Conservation (phyloP, 2,113 vertebrate species). For the Semicossyphus pulcher region DNA sequence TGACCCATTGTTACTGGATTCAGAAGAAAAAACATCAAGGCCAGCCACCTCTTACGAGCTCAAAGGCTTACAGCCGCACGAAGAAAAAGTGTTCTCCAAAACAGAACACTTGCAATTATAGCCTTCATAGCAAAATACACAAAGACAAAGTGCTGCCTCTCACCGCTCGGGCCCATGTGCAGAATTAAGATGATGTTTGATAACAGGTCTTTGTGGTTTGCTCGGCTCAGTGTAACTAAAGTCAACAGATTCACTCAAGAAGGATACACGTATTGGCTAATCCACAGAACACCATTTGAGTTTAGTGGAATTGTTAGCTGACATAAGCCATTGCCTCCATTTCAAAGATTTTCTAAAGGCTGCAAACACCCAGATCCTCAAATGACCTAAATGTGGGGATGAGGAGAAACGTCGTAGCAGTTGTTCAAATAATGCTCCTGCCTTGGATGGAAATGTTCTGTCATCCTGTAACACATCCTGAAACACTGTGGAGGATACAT, state of each 20-base stretch:
- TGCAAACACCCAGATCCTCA: conserved; percentile 49
- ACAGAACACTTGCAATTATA: conserved; percentile 23
- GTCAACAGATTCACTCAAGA: conserved; percentile 28
- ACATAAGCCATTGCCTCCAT: conserved; percentile 62
- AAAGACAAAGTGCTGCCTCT: conserved; percentile 23
- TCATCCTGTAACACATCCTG: conserved; percentile 5
- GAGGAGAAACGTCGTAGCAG: conserved; percentile 23
- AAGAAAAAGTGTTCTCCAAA: conserved; percentile 14
- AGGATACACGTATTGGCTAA: conserved; percentile 48
- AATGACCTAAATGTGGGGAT: conserved; percentile 58
- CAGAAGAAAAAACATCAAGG: conserved; percentile 26
- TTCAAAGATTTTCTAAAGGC: conserved; percentile 62
- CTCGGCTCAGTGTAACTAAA: conserved; percentile 24
- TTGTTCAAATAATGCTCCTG: conserved; percentile 5
- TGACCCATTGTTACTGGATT: conserved; percentile 29
- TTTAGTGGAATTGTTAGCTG: conserved; percentile 54
- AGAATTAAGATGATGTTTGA: conserved; percentile 33
- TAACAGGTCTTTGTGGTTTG: conserved; percentile 21
- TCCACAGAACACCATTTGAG: conserved; percentile 56
- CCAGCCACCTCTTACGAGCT: conserved; percentile 24
- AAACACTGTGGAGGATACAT: not conserved
- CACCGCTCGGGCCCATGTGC: not conserved
- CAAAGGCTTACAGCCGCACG: conserved; percentile 25
- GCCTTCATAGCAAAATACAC: conserved; percentile 31
- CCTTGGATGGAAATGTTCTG: not conserved